Evolutionary conservation across 2,888 invertebrate genomes (phyloP).

Genomic region (Noctua comes): DNA sequence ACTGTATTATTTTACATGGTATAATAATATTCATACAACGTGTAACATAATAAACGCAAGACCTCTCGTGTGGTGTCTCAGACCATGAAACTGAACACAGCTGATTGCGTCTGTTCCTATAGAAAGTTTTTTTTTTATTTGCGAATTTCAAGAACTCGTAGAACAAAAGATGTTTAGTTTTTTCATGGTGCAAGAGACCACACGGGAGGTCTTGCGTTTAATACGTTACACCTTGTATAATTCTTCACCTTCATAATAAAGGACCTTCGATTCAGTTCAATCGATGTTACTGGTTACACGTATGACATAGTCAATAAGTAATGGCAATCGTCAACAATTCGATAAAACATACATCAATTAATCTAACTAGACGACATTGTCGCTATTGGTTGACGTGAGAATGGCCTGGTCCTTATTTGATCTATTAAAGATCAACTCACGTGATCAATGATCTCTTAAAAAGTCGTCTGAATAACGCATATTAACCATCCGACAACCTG

Average conservation of each 20-base stretch:
- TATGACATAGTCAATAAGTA: background rate
- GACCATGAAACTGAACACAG: too few relatives aligned
- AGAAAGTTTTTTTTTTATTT: too few relatives aligned
- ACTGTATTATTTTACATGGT: background rate
- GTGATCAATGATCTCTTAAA: background rate
- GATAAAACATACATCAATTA: constrained; percentile 28
- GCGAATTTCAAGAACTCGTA: too few relatives aligned
- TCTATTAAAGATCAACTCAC: too few relatives aligned
- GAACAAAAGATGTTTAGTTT: too few relatives aligned
- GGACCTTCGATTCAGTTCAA: constrained; percentile 4
- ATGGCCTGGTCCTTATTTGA: too few relatives aligned
- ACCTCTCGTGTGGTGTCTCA: too few relatives aligned
- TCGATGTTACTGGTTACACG: background rate
- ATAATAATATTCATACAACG: background rate
- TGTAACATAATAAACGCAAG: too few relatives aligned
- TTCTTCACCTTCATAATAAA: constrained; percentile 1
- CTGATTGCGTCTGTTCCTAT: too few relatives aligned
- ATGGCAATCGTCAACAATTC: constrained; percentile 27
- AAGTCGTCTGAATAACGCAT: background rate
- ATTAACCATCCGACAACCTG: background rate
- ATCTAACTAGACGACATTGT: constrained; percentile 7
- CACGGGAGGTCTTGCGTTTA: too few relatives aligned
- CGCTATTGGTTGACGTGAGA: constrained; percentile 29
- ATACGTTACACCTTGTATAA: too few relatives aligned
- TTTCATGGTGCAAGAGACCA: too few relatives aligned